Percentiles rank a stretch among this genome's conserved stretches.
These are phyloP conservation scores for Carduelis carduelis DNA, from an alignment of 2,797 vertebrate genomes.

Conservation along the genomic window DNA sequence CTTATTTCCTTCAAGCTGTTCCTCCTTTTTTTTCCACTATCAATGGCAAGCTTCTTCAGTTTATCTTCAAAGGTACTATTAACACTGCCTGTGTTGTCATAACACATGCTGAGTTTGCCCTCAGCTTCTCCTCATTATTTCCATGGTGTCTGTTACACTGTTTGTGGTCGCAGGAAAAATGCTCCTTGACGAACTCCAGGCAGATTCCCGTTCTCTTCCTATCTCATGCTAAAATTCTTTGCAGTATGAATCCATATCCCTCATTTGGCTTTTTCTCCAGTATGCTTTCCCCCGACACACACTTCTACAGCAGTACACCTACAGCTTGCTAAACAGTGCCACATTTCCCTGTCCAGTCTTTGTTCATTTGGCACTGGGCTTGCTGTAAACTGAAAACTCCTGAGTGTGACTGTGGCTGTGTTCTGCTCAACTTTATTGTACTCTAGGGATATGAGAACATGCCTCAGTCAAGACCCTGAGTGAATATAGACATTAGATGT, in stretches of 20 bases:
- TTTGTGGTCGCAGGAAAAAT: accelerated
- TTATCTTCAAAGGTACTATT: background rate
- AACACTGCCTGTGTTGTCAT: background rate
- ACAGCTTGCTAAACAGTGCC: background rate
- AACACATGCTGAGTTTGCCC: background rate
- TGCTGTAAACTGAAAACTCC: background rate
- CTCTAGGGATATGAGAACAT: background rate
- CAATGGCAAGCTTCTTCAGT: background rate
- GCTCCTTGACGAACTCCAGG: background rate
- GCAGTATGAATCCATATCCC: background rate
- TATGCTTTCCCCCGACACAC: background rate
- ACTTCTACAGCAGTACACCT: background rate
- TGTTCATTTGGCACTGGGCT: background rate
- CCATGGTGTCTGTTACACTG: background rate
- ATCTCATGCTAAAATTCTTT: background rate
- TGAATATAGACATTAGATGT: background rate
- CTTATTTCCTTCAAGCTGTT: background rate
- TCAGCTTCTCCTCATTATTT: background rate
- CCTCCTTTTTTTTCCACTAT: background rate
- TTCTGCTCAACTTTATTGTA: background rate
- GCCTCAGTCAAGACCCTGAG: background rate
- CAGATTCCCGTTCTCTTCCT: background rate
- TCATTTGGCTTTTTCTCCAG: background rate
- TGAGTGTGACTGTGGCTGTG: background rate
- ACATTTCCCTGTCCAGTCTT: background rate